Base-by-base conservation (phyloP, 2,113 vertebrate species). In the Synchiropus splendidus region DNA sequence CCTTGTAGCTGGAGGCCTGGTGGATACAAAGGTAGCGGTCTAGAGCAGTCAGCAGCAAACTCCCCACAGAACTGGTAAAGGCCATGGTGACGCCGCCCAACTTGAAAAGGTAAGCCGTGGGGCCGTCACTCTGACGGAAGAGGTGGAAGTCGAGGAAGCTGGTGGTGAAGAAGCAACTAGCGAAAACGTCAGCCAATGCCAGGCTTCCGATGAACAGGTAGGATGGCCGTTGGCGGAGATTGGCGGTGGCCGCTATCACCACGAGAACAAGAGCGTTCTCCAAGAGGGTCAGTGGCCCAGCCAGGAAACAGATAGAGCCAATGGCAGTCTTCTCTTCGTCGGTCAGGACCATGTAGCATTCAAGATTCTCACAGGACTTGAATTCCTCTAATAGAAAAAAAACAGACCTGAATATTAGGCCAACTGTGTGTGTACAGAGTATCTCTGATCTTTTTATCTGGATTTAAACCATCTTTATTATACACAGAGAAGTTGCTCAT, bases 11-110 rank as follows among this genome's bases (percentile, higher is more conserved):
- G 0, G 80, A 68, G 0, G 91, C 85, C 10, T 77, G 74, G 46
- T 84, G 58, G 67, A 98, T 89, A 72, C 89, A 95, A 55, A 96
- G 67, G 75, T 91, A 94, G 6, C 92, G 88, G 70, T 98, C 94
- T 35, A 92, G 43, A 2, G 92, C 89, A 0, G 89, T 97, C 52
- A 98, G 81, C 62, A 98, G 78, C 51, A 98, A 78, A 67, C 92
- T 95, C 46, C 94, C 88, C 45, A 97, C 84, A 1, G 92, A 98
- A 35, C 83, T 86, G 0, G 87, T 91, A 67, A 98, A 98, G 35
- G 87, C 81, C 6, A 89, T 67, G 47, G 79, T 94, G 61, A 98
- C 92, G 0, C 91, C 92, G 10, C 90, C 87, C 1, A 97, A 79
- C 75, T 97, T 92, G 53, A 95, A 85, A 53, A 97, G 85, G 72